Evolutionary conservation across 2,113 vertebrate genomes (phyloP).

Genomic region (Phyllostomus discolor): DNA sequence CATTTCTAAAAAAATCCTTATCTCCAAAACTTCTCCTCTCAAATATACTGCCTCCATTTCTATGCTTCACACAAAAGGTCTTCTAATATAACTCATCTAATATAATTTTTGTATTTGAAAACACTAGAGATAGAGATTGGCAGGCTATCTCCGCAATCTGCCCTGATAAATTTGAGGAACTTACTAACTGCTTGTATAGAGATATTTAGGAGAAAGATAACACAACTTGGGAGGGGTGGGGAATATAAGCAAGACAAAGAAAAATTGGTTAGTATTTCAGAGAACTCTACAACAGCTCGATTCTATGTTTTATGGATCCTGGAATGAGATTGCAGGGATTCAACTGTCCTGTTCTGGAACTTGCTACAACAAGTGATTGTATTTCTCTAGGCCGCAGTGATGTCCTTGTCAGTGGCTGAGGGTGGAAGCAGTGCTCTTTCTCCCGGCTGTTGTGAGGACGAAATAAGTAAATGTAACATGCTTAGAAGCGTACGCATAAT

Average conservation of each 20-base stretch:
- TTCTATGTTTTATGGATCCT: background rate
- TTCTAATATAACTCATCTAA: background rate
- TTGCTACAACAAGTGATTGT: background rate
- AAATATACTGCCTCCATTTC: background rate
- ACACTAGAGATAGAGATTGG: background rate
- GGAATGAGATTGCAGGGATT: background rate
- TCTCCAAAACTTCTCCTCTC: background rate
- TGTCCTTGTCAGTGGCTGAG: background rate
- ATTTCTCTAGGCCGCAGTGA: background rate
- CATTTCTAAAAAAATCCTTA: background rate
- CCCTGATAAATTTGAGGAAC: background rate
- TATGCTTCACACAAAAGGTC: background rate
- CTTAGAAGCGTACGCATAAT: background rate
- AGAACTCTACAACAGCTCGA: background rate
- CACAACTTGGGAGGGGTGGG: background rate
- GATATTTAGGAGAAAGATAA: background rate
- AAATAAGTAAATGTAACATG: background rate
- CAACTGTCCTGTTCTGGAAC: background rate
- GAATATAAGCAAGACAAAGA: background rate
- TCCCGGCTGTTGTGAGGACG: background rate
- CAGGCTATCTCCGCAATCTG: background rate
- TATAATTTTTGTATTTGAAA: background rate
- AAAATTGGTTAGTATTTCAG: background rate
- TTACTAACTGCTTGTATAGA: background rate
- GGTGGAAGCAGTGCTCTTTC: background rate